Evolutionary conservation across 2,888 invertebrate species (phyloP).

Genomic region (Thyatira batis): DNA sequence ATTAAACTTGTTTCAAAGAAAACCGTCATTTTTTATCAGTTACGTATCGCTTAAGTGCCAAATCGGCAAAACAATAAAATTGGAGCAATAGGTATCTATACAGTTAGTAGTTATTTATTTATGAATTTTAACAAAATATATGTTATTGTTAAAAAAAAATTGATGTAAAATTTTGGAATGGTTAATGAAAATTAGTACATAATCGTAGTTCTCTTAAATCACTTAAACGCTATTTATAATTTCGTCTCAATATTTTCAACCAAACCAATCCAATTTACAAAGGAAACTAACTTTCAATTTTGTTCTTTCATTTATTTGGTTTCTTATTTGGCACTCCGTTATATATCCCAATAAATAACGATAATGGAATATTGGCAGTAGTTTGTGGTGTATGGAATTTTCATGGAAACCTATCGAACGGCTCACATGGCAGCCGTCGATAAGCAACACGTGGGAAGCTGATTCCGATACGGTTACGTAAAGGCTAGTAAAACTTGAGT

Average conservation of each 20-base stretch:
- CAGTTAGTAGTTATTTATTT: too few species aligned
- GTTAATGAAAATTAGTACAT: too few species aligned
- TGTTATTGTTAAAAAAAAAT: too few species aligned
- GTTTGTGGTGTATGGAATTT: constrained; percentile 45
- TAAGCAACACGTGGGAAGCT: constrained; percentile 60
- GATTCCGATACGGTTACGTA: constrained; percentile 43
- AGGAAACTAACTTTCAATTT: neutral
- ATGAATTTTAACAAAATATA: too few species aligned
- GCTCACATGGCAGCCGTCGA: constrained; percentile 56
- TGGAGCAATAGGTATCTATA: too few species aligned
- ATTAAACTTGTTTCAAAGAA: neutral
- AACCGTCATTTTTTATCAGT: neutral
- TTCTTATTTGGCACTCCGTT: neutral
- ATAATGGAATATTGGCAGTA: neutral
- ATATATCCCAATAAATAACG: neutral
- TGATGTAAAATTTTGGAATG: too few species aligned
- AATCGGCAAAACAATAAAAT: neutral
- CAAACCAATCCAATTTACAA: neutral
- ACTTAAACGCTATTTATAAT: too few species aligned
- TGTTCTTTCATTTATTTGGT: neutral
- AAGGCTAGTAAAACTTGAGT: constrained; percentile 9
- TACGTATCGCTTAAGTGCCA: neutral
- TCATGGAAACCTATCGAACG: constrained; percentile 65
- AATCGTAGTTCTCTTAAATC: too few species aligned
- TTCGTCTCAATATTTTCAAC: neutral